phyloP scores from a whole-genome alignment of 2,797 vertebrate genomes.

The Chelon labrosus region DNA sequence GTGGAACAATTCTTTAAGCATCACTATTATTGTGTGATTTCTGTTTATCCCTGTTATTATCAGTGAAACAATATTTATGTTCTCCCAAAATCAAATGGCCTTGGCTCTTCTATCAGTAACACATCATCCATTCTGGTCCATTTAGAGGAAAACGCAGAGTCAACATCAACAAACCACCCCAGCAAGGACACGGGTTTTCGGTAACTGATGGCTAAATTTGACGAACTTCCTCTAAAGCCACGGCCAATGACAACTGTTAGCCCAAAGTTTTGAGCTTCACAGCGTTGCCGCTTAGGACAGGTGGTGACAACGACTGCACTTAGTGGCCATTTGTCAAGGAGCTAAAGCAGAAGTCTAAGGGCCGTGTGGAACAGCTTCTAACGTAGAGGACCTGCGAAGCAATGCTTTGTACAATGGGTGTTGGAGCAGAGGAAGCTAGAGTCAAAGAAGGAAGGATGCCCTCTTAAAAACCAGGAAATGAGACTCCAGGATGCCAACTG shows the following conservation, averaged over 20 bases:
- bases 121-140: conserved; percentile 37
- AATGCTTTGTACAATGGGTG: conserved; percentile 66
- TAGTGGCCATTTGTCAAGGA: conserved; percentile 70
- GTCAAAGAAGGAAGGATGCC: conserved; percentile 92
- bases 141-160: conserved; percentile 21
- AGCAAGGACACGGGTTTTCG: conserved; percentile 47
- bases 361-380: conserved; percentile 49
- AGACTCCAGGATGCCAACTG: conserved; percentile 93
- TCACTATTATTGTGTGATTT: conserved; percentile 23
- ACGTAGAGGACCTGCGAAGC: conserved; percentile 51
- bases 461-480: conserved; percentile 96
- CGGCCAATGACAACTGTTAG: conserved; percentile 53
- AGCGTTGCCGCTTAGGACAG: conserved; percentile 29
- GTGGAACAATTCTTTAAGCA: no score
- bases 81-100: conserved; percentile 31
- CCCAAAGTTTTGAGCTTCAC: conserved; percentile 9
- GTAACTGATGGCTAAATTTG: conserved; percentile 10
- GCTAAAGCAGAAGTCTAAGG: conserved; percentile 58
- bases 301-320: conserved; percentile 52
- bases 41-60: conserved; percentile 59
- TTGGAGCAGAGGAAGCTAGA: conserved; percentile 88
- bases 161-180: conserved; percentile 55
- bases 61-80: conserved; percentile 59
- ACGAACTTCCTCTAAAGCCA: conserved; percentile 55
- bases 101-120: conserved; percentile 40